Percentiles rank a stretch among this genome's conserved stretches.
phyloP scores from a whole-genome alignment of 2,888 invertebrate genomes.

The Schizotus pectinicornis region DNA sequence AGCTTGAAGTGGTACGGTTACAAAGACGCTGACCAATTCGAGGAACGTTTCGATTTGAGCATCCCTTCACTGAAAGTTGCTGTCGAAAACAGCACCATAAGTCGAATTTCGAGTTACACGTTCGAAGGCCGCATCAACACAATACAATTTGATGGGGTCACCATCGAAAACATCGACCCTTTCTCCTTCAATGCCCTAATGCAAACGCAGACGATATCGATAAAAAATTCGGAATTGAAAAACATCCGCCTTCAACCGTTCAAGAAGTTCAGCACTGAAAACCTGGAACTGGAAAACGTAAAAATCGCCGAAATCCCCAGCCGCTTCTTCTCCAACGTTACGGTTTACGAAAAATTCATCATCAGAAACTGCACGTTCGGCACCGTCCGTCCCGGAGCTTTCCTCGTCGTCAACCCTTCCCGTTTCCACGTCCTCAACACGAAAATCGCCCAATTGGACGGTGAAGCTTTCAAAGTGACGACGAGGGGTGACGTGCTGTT shows the following conservation, averaged over 20 bases:
- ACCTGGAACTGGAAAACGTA: conserved; percentile 69
- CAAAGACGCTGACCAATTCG: conserved; percentile 42
- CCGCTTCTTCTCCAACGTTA: conserved; percentile 75
- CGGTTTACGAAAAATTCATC: conserved; percentile 69
- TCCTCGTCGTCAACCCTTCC: conserved; percentile 69
- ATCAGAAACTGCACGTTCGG: conserved; percentile 71
- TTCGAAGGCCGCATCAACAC: conserved; percentile 76
- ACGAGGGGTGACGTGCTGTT: conserved; percentile 69
- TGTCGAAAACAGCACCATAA: conserved; percentile 58
- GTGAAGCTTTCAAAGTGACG: conserved; percentile 69
- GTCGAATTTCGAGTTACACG: conserved; percentile 61
- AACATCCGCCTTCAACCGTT: conserved; percentile 75
- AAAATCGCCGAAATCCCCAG: conserved; percentile 69
- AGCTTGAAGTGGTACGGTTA: conserved; percentile 65
- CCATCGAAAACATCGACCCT: conserved; percentile 67
- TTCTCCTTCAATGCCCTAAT: conserved; percentile 77
- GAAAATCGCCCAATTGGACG: conserved; percentile 65
- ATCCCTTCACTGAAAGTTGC: conserved; percentile 55
- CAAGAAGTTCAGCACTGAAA: conserved; percentile 76
- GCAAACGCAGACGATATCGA: conserved; percentile 64
- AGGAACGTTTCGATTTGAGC: conserved; percentile 45
- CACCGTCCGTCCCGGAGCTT: conserved; percentile 71
- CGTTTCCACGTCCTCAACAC: conserved; percentile 68
- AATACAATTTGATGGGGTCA: conserved; percentile 68
- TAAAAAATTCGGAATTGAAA: conserved; percentile 67